Evolutionary conservation across 2,797 vertebrate species (phyloP).

Genomic region (Notoglanidium macrostoma): DNA sequence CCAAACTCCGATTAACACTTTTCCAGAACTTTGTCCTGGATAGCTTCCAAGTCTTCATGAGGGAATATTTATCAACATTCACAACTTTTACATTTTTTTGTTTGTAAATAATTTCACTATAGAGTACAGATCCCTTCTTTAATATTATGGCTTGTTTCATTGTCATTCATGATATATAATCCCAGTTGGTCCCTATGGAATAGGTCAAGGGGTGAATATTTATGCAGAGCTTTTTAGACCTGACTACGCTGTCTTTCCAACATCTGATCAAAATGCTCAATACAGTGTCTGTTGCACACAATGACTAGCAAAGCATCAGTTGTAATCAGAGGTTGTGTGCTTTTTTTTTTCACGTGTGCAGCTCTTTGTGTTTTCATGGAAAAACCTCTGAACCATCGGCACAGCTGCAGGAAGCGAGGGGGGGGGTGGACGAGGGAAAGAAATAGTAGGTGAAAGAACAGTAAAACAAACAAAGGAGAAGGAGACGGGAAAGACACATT

Average conservation of each 20-base stretch:
- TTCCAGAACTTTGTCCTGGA: not conserved
- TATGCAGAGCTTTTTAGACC: not conserved
- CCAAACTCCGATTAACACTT: not conserved
- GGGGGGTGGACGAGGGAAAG: constrained; percentile 46
- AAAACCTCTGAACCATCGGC: constrained; percentile 46
- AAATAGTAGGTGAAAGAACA: constrained; percentile 46
- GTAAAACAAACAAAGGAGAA: constrained; percentile 51
- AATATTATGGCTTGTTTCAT: not conserved
- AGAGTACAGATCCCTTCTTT: not conserved
- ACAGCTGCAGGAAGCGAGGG: constrained; percentile 57
- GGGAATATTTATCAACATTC: too few relatives aligned
- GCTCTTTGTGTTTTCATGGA: constrained; percentile 50
- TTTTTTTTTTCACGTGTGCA: not conserved
- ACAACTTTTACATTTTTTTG: too few relatives aligned
- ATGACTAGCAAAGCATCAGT: not conserved
- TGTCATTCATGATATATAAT: not conserved
- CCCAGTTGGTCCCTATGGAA: not conserved
- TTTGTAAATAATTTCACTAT: not conserved
- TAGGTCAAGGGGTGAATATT: not conserved
- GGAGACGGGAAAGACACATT: constrained; percentile 68
- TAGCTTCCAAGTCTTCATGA: too few relatives aligned
- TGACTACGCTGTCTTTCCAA: too few relatives aligned
- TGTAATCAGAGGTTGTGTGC: constrained; percentile 18
- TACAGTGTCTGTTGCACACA: not conserved
- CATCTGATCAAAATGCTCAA: not conserved